phyloP scores from a whole-genome alignment of 1,140 invertebrate species.

The Temnothorax nylanderi region DNA sequence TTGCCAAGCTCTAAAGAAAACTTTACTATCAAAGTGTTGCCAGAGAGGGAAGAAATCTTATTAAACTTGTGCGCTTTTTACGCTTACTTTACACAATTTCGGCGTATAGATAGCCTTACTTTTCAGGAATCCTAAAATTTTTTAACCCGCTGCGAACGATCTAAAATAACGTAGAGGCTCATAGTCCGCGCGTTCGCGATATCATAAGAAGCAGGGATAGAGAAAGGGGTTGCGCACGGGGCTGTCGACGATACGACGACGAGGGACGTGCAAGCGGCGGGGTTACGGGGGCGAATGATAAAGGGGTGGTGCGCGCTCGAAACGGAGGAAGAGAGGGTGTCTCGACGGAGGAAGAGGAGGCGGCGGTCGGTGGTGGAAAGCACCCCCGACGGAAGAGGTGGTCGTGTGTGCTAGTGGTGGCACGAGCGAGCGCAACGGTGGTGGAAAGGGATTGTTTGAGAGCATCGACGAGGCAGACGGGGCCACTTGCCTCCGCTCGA shows the following conservation, averaged over 20 bases:
- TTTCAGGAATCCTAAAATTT: neutral
- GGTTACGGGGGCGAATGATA: slow-evolving; percentile 65
- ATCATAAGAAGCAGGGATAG: slow-evolving; percentile 53
- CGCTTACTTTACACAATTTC: neutral
- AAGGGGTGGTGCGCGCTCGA: slow-evolving; percentile 69
- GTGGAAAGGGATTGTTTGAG: slow-evolving; percentile 75
- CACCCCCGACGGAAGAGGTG: slow-evolving; percentile 50
- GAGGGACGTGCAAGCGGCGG: slow-evolving; percentile 64
- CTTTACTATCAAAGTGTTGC: neutral
- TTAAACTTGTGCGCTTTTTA: neutral
- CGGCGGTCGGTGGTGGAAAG: slow-evolving; percentile 40
- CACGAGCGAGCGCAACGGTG: slow-evolving; percentile 55
- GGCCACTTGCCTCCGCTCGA: slow-evolving; percentile 76
- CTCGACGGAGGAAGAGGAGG: slow-evolving; percentile 64
- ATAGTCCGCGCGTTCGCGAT: slow-evolving; percentile 19
- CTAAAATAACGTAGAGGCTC: slow-evolving; percentile 28
- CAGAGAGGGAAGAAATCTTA: neutral
- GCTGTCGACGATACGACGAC: slow-evolving; percentile 66
- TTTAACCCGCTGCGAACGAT: neutral
- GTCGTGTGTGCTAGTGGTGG: slow-evolving; percentile 54
- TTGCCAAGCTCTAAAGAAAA: neutral
- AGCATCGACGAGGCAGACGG: slow-evolving; percentile 76
- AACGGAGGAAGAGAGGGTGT: slow-evolving; percentile 62
- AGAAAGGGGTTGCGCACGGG: slow-evolving; percentile 63
- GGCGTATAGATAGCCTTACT: neutral